Evolutionary conservation across 1,140 invertebrate species (phyloP).

Genomic region (Heliothis virescens): DNA sequence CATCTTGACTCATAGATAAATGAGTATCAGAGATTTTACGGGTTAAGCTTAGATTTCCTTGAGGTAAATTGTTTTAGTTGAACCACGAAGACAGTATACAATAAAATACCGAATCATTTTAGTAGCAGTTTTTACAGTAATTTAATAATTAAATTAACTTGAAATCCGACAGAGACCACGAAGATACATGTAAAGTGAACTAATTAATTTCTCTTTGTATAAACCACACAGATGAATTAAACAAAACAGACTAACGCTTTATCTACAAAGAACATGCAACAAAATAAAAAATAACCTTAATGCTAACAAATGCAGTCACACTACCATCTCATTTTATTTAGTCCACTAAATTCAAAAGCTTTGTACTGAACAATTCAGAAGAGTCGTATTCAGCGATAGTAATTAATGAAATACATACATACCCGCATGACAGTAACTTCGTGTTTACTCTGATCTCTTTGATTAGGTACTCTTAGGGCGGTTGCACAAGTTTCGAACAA

Average conservation of each 20-base stretch:
- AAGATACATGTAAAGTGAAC: too few relatives aligned
- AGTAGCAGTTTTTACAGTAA: too few relatives aligned
- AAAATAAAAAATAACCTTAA: neutral
- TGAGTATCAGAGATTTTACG: constrained; percentile 23
- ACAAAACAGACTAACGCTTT: neutral
- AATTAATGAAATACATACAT: constrained; percentile 69
- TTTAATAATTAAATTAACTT: too few relatives aligned
- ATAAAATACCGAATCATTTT: too few relatives aligned
- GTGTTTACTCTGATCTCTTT: constrained; percentile 60
- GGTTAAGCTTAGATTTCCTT: constrained; percentile 7
- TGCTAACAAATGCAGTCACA: neutral
- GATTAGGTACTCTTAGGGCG: constrained; percentile 43
- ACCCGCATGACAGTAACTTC: constrained; percentile 68
- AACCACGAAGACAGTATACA: neutral
- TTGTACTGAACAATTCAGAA: neutral
- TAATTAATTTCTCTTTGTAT: too few relatives aligned
- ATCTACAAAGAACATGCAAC: neutral
- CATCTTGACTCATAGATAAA: constrained; percentile 31
- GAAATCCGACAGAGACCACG: too few relatives aligned
- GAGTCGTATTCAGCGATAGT: constrained; percentile 53
- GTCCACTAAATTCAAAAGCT: neutral
- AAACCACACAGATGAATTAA: neutral
- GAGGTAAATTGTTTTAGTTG: constrained; percentile 3
- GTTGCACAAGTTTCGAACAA: constrained; percentile 34
- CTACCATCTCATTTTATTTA: neutral